Percentiles rank a stretch among this genome's conserved stretches.
These are phyloP conservation scores for Dryadula phaetusa DNA, from an alignment of 2,888 invertebrate species.

Conservation along the genomic window DNA sequence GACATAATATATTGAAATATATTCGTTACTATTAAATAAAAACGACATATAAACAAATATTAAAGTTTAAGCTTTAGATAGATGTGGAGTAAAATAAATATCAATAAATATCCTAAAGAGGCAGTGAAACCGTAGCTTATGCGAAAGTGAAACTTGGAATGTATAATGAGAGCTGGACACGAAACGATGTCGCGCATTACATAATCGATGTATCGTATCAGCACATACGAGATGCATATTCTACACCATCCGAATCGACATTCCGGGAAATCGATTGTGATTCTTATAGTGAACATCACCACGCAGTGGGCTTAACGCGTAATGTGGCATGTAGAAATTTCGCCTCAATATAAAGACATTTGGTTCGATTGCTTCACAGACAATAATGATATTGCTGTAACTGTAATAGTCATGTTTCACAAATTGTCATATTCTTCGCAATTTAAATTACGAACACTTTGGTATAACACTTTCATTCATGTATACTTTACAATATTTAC, in stretches of 20 bases:
- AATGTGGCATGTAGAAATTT: conserved; percentile 30
- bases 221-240: conserved; percentile 54
- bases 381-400: conserved; percentile 47
- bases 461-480: conserved; percentile 23
- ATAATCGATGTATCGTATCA: conserved; percentile 56
- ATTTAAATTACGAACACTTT: conserved; percentile 32
- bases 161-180: conserved; percentile 57
- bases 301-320: conserved; percentile 23
- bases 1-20: no score
- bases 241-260: conserved; percentile 60
- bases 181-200: conserved; percentile 64
- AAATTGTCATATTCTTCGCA: conserved; percentile 37
- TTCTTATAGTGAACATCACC: conserved; percentile 33
- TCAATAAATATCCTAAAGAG: conserved; percentile 46
- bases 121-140: conserved; percentile 70
- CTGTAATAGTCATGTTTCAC: conserved; percentile 45
- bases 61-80: background rate
- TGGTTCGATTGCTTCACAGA: conserved; percentile 42
- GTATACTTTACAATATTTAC: background rate
- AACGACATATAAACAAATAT: no score
- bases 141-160: conserved; percentile 78
- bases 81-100: background rate
- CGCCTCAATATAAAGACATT: conserved; percentile 38
- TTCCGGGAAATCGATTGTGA: conserved; percentile 46
- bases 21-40: conserved; percentile 24